Percentiles rank a stretch among this genome's conserved stretches.
Evolutionary conservation across 2,113 vertebrate species (phyloP).

Genomic region (Bungarus multicinctus): DNA sequence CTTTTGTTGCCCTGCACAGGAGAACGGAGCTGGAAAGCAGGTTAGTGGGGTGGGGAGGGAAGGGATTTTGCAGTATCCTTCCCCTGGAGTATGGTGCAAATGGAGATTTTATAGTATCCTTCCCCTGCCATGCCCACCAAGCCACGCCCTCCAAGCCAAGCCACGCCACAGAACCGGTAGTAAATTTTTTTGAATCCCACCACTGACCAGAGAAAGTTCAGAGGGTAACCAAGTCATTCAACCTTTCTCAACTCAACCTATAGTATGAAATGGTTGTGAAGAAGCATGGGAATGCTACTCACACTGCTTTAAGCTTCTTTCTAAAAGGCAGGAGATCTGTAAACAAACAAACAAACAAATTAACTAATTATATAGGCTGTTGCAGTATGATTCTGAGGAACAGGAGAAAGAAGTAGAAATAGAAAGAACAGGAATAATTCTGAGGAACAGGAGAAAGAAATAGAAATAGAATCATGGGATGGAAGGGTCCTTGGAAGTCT

Average conservation of each 20-base stretch:
- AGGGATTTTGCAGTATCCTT: too few species aligned
- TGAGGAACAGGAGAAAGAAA: background rate
- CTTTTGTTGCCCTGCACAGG: too few species aligned
- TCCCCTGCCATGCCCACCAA: too few species aligned
- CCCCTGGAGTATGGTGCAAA: too few species aligned
- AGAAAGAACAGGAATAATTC: background rate
- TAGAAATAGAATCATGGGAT: background rate
- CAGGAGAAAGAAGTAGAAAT: background rate
- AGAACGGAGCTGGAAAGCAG: too few species aligned
- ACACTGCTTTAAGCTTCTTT: background rate
- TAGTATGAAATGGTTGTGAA: background rate
- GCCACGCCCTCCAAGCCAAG: too few species aligned
- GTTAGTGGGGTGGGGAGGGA: too few species aligned
- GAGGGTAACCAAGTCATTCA: background rate
- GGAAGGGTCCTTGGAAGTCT: background rate
- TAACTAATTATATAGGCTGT: background rate
- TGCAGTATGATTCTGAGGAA: background rate
- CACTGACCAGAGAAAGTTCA: background rate
- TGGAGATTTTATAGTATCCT: too few species aligned
- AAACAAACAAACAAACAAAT: background rate
- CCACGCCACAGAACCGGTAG: too few species aligned
- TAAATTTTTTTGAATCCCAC: too few species aligned
- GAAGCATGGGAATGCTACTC: background rate
- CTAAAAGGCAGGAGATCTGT: background rate
- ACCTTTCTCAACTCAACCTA: background rate